These are phyloP conservation scores for Lampris megalopsis DNA, from an alignment of 2,113 vertebrate genomes.

Conservation along the genomic window DNA sequence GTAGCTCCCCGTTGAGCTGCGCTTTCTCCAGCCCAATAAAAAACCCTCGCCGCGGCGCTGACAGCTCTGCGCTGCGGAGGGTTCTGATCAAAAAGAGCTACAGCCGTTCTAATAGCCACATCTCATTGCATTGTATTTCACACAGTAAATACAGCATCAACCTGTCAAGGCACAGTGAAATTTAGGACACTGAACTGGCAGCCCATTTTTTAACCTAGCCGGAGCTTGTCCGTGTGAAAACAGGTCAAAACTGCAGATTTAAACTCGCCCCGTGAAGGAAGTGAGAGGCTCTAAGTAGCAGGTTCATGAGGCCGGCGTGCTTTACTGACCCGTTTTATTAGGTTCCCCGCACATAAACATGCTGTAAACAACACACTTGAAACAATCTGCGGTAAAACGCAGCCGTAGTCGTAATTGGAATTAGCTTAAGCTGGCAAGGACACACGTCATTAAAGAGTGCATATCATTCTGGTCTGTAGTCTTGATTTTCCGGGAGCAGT, in stretches of 20 bases:
- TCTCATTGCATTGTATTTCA: constrained; percentile 80
- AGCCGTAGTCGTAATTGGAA: not conserved
- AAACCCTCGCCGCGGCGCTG: constrained; percentile 51
- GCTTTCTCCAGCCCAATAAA: constrained; percentile 69
- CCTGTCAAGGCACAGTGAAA: constrained; percentile 68
- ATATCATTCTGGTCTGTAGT: not conserved
- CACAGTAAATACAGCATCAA: constrained; percentile 79
- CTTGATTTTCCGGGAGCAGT: constrained; percentile 9
- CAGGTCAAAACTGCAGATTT: constrained; percentile 52
- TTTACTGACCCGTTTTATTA: constrained; percentile 37
- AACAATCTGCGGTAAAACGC: constrained; percentile 15
- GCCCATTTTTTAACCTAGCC: constrained; percentile 50
- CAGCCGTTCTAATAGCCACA: constrained; percentile 76
- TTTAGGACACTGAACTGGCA: constrained; percentile 66
- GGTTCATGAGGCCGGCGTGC: constrained; percentile 16
- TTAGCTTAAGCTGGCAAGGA: constrained; percentile 1
- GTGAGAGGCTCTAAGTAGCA: constrained; percentile 7
- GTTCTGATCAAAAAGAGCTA: constrained; percentile 74
- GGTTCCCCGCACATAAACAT: constrained; percentile 21
- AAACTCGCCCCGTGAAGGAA: constrained; percentile 20
- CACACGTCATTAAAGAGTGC: constrained; percentile 2
- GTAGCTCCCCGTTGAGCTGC: constrained; percentile 57
- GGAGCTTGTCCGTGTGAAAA: constrained; percentile 51
- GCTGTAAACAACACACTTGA: constrained; percentile 2
- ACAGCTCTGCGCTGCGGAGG: constrained; percentile 72